A percentile compares a stretch with the other conserved stretches of the same genome.
phyloP scores from a whole-genome alignment of 2,888 invertebrate genomes.

The Loripinus fragilis region DNA sequence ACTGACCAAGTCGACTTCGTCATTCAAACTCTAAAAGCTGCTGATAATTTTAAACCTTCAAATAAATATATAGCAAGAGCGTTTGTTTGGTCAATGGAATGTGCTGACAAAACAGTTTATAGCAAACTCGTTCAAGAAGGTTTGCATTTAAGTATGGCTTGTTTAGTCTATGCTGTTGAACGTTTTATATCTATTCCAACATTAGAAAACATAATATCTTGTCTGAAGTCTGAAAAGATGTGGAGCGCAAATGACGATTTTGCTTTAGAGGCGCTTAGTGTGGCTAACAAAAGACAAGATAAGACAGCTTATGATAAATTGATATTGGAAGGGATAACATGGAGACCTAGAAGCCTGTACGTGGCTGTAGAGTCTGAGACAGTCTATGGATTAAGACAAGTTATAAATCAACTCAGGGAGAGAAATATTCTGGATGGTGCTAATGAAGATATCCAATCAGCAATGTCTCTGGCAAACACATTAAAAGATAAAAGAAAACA shows the following conservation, averaged over 20 bases:
- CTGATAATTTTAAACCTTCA: not conserved
- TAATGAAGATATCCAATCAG: not conserved
- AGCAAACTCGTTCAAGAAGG: not conserved
- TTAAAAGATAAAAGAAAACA: conserved; percentile 5
- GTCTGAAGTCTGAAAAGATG: not conserved
- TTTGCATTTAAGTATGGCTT: not conserved
- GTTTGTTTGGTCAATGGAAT: conserved; percentile 9
- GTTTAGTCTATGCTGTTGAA: not conserved
- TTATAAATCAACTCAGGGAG: not conserved
- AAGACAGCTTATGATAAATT: not conserved
- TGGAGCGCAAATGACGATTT: not conserved
- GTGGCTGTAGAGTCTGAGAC: not conserved
- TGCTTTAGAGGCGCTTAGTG: not conserved
- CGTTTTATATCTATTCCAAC: not conserved
- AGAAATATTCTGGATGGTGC: not conserved
- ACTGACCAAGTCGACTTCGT: not conserved
- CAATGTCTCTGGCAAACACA: not conserved
- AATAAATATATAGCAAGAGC: conserved; percentile 8
- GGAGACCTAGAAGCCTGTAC: conserved; percentile 3
- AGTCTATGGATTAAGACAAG: not conserved
- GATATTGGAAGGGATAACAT: not conserved
- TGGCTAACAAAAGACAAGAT: conserved; percentile 4
- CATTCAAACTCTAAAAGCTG: not conserved
- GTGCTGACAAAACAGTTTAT: not conserved
- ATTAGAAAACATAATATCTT: not conserved